Conservation (phyloP, 2,888 invertebrate species). For the Protophormia terraenovae region DNA sequence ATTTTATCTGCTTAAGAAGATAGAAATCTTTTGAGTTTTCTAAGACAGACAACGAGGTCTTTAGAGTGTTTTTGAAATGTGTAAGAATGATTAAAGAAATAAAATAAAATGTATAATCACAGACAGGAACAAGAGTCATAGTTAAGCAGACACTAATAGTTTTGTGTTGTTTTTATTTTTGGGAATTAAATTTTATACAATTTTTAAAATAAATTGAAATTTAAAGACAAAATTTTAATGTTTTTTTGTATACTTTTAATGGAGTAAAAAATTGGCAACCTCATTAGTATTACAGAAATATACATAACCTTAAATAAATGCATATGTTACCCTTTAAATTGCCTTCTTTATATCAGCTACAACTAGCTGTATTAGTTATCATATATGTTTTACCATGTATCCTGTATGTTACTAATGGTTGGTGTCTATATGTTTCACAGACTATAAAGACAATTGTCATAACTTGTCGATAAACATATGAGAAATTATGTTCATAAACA, state of each 20-base stretch:
- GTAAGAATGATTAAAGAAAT: no score
- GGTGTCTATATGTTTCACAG: background rate
- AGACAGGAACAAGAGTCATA: conserved; percentile 33
- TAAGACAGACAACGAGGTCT: background rate
- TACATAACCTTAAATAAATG: background rate
- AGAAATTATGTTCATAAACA: conserved; percentile 32
- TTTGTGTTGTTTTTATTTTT: background rate
- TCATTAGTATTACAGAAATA: no score
- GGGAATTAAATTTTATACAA: no score
- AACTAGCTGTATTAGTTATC: background rate
- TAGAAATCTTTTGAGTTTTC: conserved; percentile 14
- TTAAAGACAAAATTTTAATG: no score
- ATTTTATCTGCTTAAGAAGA: background rate
- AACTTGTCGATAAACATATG: conserved; percentile 67
- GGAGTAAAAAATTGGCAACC: no score
- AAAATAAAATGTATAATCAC: conserved; percentile 1
- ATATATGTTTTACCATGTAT: background rate
- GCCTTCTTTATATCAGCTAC: background rate
- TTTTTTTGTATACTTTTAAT: no score
- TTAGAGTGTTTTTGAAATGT: background rate
- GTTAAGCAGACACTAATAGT: conserved; percentile 20
- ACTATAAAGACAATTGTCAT: conserved; percentile 65
- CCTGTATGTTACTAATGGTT: background rate
- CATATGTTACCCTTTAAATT: conserved; percentile 2
- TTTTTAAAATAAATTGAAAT: no score